Evolutionary conservation across 2,113 vertebrate genomes (phyloP).

Genomic region (Lepisosteus oculatus): DNA sequence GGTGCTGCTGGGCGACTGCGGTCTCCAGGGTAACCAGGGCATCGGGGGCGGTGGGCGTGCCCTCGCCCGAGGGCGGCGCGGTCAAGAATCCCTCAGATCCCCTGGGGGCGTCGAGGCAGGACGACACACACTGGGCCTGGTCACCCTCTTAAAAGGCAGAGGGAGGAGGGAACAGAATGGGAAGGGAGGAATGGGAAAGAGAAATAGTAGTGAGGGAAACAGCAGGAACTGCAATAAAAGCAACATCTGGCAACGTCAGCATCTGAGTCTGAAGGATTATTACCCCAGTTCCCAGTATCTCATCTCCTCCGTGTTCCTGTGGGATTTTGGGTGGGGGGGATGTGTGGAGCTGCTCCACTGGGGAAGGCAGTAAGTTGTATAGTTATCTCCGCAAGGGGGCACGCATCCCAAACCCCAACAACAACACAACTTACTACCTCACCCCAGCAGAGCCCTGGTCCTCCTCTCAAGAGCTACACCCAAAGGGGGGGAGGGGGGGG

Average conservation of each 20-base stretch:
- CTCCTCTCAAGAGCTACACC: not conserved
- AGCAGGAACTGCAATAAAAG: not conserved
- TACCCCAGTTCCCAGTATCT: no score
- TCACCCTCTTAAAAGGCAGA: conserved; percentile 57
- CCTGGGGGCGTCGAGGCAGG: conserved; percentile 69
- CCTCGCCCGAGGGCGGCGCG: conserved; percentile 79
- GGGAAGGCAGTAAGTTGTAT: conserved; percentile 96
- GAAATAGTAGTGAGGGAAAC: not conserved
- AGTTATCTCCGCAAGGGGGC: conserved; percentile 87
- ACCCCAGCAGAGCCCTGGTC: conserved; percentile 56
- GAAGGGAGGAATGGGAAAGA: not conserved
- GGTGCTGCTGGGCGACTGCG: conserved; percentile 75
- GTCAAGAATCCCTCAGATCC: conserved; percentile 80
- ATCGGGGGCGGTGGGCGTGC: conserved; percentile 74
- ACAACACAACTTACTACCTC: conserved; percentile 98
- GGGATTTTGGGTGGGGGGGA: not conserved
- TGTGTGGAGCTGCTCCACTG: conserved; percentile 36
- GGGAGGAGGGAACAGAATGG: conserved; percentile 24
- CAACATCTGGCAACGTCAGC: not conserved
- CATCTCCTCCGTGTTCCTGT: not conserved
- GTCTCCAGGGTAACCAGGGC: conserved; percentile 77
- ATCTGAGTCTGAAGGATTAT: no score
- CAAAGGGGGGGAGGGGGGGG: not conserved
- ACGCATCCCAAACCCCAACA: conserved; percentile 81
- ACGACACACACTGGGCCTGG: conserved; percentile 58